phyloP scores from a whole-genome alignment of 2,888 invertebrate species.

The Rhabditoides inermis region DNA sequence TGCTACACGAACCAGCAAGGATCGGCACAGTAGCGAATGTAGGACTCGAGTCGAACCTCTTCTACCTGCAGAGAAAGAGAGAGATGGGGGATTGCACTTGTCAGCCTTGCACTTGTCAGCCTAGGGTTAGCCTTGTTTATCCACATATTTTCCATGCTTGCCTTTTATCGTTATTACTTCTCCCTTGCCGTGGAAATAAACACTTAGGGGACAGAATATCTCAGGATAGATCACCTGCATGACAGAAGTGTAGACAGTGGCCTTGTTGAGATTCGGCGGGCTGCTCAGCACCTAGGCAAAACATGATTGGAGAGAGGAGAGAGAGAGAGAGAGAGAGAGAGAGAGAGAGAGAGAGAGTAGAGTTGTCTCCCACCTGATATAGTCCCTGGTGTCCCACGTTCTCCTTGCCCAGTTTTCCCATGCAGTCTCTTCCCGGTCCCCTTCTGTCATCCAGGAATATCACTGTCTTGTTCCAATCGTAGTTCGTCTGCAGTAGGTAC shows the following conservation, averaged over 20 bases:
- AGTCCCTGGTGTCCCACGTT: constrained; percentile 50
- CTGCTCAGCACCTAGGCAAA: constrained; percentile 13
- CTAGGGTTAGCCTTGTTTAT: too few relatives aligned
- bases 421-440: constrained; percentile 56
- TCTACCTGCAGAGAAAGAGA: constrained; percentile 8
- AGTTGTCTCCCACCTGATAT: constrained; percentile 55
- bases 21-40: constrained; percentile 14
- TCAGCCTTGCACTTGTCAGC: too few relatives aligned
- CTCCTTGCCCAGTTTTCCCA: constrained; percentile 52
- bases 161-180: too few relatives aligned
- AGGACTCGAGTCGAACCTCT: constrained; percentile 5
- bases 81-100: too few relatives aligned
- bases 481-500: constrained; percentile 59
- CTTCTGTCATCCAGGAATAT: constrained; percentile 58
- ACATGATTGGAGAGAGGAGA: neutral
- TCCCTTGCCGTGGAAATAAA: too few relatives aligned
- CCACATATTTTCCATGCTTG: too few relatives aligned
- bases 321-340: neutral
- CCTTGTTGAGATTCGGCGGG: constrained; percentile 20
- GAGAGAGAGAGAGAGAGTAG: neutral
- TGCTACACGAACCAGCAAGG: constrained; percentile 21
- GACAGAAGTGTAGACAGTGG: constrained; percentile 18
- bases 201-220: neutral
- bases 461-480: constrained; percentile 58
- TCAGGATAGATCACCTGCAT: constrained; percentile 11